These are phyloP conservation scores for Nipponia nippon DNA, from an alignment of 2,113 vertebrate genomes.

Conservation along the genomic window DNA sequence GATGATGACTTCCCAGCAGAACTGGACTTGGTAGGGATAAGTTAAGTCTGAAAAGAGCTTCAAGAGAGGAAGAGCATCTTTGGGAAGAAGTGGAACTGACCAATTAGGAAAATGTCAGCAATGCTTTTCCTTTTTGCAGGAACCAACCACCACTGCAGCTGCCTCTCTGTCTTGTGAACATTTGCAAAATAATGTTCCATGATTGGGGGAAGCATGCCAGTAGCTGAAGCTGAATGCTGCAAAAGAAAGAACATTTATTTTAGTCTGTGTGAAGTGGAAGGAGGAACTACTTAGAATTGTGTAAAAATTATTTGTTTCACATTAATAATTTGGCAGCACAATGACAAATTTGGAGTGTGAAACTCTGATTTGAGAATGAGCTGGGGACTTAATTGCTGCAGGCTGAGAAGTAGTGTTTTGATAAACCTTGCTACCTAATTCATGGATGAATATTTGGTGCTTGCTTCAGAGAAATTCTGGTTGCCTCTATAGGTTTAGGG, in stretches of 20 bases:
- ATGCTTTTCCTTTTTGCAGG: neutral
- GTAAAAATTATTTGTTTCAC: slow-evolving; percentile 3
- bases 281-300: neutral
- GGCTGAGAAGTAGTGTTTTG: neutral
- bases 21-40: neutral
- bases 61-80: neutral
- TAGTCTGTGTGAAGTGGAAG: neutral
- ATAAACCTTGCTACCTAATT: neutral
- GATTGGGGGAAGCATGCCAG: neutral
- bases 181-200: neutral
- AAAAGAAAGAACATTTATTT: neutral
- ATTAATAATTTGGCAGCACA: neutral
- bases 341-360: neutral
- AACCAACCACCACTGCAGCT: neutral
- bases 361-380: neutral
- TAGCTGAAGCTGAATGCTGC: neutral
- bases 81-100: neutral
- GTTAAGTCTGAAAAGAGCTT: neutral
- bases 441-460: neutral
- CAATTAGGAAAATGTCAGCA: neutral
- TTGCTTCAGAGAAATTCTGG: neutral
- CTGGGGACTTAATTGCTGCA: neutral
- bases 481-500: neutral
- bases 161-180: neutral
- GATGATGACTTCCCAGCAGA: neutral